phyloP scores from a whole-genome alignment of 2,888 invertebrate genomes.

The Terebella lapidaria region DNA sequence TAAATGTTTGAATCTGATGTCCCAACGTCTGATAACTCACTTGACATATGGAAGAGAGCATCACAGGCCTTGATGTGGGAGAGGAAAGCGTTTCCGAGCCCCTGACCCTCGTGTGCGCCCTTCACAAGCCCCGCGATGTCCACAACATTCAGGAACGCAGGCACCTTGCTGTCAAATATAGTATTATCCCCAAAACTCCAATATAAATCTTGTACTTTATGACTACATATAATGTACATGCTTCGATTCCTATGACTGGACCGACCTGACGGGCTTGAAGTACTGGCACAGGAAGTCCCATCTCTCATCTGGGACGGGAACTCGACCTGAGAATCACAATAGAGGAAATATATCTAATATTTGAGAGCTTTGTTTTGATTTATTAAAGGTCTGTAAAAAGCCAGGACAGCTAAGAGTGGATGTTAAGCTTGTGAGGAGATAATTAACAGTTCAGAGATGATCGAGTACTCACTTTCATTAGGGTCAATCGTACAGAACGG shows the following conservation, averaged over 20 bases:
- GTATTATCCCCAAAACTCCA: too few relatives aligned
- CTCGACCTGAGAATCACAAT: slow-evolving; percentile 52
- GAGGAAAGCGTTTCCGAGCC: slow-evolving; percentile 95
- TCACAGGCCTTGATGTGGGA: slow-evolving; percentile 98
- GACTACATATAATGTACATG: not conserved
- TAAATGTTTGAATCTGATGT: too few relatives aligned
- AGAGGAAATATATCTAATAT: not conserved
- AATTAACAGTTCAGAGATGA: not conserved
- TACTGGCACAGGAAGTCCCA: slow-evolving; percentile 89
- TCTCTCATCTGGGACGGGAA: slow-evolving; percentile 92
- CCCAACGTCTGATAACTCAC: too few relatives aligned
- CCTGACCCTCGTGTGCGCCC: slow-evolving; percentile 96
- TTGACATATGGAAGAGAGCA: slow-evolving; percentile 92
- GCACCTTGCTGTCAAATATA: slow-evolving; percentile 75
- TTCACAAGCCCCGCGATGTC: slow-evolving; percentile 98
- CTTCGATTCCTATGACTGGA: not conserved
- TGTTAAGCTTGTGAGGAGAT: not conserved
- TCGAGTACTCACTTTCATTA: slow-evolving; percentile 95
- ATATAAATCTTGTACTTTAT: too few relatives aligned
- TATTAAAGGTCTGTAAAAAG: too few relatives aligned
- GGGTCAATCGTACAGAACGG: slow-evolving; percentile 99
- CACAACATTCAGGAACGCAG: slow-evolving; percentile 93
- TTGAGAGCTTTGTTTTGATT: too few relatives aligned
- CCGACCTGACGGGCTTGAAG: slow-evolving; percentile 86
- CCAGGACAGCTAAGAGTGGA: too few relatives aligned